phyloP scores from a whole-genome alignment of 2,113 vertebrate species.

The Centropus bengalensis region DNA sequence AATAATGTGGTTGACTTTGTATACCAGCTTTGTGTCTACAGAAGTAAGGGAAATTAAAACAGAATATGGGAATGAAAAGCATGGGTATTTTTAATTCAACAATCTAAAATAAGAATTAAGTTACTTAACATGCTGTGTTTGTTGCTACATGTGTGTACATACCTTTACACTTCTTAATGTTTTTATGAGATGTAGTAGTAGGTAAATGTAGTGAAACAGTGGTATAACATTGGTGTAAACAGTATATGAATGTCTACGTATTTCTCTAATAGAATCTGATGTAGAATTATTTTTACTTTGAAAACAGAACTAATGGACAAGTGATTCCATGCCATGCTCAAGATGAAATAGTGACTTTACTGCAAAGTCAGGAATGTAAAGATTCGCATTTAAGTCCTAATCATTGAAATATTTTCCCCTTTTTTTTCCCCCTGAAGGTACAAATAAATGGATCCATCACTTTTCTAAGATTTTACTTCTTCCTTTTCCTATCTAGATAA shows the following conservation, averaged over 20 bases:
- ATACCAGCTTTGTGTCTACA: not conserved
- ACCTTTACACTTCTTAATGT: not conserved
- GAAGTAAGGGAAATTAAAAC: not conserved
- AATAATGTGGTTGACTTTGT: not conserved
- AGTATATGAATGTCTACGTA: not conserved
- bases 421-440: not conserved
- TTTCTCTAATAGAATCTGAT: not conserved
- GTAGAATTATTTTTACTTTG: not conserved
- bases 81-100: not conserved
- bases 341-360: not conserved
- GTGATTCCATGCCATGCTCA: not conserved
- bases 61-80: not conserved
- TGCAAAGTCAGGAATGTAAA: not conserved
- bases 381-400: not conserved
- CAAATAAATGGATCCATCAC: not conserved
- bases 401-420: not conserved
- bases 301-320: not conserved
- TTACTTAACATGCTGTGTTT: accelerated
- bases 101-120: not conserved
- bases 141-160: not conserved
- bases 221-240: not conserved
- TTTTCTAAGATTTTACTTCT: not conserved
- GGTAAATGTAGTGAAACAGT: not conserved
- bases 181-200: not conserved
- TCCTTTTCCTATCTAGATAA: not conserved